These are phyloP conservation scores for Equus przewalskii DNA, from an alignment of 2,113 vertebrate species.

Conservation along the genomic window DNA sequence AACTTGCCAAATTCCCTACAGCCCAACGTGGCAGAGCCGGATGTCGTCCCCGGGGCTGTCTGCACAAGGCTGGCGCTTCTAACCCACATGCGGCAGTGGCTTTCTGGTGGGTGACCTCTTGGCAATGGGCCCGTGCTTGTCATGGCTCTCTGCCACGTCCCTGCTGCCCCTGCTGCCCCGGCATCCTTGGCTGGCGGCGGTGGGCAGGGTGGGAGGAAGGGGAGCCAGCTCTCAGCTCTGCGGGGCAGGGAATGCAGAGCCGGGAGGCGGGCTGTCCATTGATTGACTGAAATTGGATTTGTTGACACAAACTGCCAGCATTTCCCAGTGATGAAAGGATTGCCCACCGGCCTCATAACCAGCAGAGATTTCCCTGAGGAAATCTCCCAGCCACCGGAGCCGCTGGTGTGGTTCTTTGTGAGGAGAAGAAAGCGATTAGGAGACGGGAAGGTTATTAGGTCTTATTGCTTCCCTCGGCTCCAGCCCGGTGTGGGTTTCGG, in stretches of 20 bases:
- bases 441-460: slow-evolving; percentile 68
- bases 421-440: slow-evolving; percentile 81
- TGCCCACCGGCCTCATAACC: slow-evolving; percentile 77
- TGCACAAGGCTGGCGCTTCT: neutral
- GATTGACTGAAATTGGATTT: slow-evolving; percentile 85
- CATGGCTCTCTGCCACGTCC: neutral
- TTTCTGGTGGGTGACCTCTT: neutral
- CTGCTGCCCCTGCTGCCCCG: neutral
- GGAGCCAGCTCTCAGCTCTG: neutral
- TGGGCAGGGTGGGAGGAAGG: neutral
- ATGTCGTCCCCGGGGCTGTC: neutral
- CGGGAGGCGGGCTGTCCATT: slow-evolving; percentile 60
- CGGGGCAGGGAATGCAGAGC: neutral
- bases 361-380: slow-evolving; percentile 80
- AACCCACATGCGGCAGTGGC: rapidly evolving
- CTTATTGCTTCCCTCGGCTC: slow-evolving; percentile 72
- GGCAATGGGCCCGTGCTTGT: neutral
- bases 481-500: neutral
- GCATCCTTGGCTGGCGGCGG: too few relatives aligned
- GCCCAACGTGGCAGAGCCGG: neutral
- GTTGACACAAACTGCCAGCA: slow-evolving; percentile 82
- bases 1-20: neutral
- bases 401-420: slow-evolving; percentile 67
- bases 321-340: slow-evolving; percentile 77
- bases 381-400: neutral